Base-by-base conservation (phyloP, 2,113 vertebrate species). In the Promerops cafer region DNA sequence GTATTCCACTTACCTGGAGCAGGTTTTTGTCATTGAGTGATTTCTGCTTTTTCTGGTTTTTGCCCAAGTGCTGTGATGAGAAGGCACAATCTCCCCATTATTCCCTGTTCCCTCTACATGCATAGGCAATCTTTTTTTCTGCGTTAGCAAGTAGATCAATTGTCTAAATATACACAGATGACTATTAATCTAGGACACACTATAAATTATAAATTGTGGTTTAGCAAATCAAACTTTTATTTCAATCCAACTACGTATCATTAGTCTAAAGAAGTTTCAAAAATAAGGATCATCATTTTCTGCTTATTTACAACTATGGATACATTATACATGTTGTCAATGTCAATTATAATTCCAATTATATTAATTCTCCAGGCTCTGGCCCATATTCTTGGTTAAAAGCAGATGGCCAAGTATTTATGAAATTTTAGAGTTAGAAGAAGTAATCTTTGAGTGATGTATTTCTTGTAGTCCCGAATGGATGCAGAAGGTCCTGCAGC, bases 41-140 rank as follows among this genome's bases (percentile, higher is more conserved):
- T 35, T n/a, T 37, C 35, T 54, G 35, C 35, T 8, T 22, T 6
- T 27, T 2, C 72, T 39, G n/a, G 3, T 1, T 50, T 81, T 52
- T 28, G 63, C 42, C 14, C 31, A 3, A 27, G 33, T 1, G 17
- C 33, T 26, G 22, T 1, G 16, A 8, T 3, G 8, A 16, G 1
- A 42, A 54, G 35, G 40, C 16, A 21, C 9, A 1, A 3, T 7
- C 37, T 45, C 22, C 60, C 24, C 1, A 8, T 12, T 57, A 11
- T 61, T 42, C 56, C 19, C 16, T 8, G 0, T 53, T 69, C 33
- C 33, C 59, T 37, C n/a, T 42, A 4, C 7, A 16, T 3, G 3
- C 35, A 8, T 0, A 0, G 12, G 24, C 6, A 60, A 13, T 33
- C 23, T 17, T 56, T 31, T 12, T 37, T 44, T 71, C 47, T 6